phyloP scores from a whole-genome alignment of 37 sponge, comb jelly and placozoan genomes.

The Agelas oroides region DNA sequence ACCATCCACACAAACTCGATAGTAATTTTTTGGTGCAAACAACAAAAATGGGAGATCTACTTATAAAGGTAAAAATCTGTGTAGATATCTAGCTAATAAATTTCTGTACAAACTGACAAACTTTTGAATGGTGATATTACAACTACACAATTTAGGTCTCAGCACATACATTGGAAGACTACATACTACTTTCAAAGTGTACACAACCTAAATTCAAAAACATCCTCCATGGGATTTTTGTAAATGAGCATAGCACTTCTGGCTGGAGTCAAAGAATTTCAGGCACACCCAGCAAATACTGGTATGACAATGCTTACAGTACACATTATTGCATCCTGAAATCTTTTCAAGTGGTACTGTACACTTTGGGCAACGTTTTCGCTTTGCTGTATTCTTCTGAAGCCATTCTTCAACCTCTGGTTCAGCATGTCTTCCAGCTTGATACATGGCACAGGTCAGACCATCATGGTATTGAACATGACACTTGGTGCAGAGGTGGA shows the following conservation, averaged over 20 bases:
- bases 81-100: too few relatives aligned
- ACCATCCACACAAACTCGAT: too few relatives aligned
- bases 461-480: conserved; percentile 68
- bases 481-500: conserved; percentile 54
- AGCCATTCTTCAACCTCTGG: conserved; percentile 53
- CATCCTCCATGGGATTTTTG: conserved; percentile 19
- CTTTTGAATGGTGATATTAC: too few relatives aligned
- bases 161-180: too few relatives aligned
- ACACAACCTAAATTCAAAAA: background rate
- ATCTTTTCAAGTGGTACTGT: conserved; percentile 65
- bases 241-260: conserved; percentile 70
- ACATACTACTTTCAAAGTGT: too few relatives aligned
- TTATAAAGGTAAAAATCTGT: too few relatives aligned
- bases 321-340: conserved; percentile 60
- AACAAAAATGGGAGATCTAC: too few relatives aligned
- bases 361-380: conserved; percentile 72
- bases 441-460: conserved; percentile 50
- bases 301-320: conserved; percentile 44
- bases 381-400: conserved; percentile 19
- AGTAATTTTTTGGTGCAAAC: too few relatives aligned
- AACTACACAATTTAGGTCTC: too few relatives aligned
- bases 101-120: too few relatives aligned
- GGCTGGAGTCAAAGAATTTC: conserved; percentile 26
- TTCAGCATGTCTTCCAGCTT: conserved; percentile 5
- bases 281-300: conserved; percentile 79